Evolutionary conservation across 1,140 invertebrate genomes (phyloP).

Genomic region (Eubasilissa regina): DNA sequence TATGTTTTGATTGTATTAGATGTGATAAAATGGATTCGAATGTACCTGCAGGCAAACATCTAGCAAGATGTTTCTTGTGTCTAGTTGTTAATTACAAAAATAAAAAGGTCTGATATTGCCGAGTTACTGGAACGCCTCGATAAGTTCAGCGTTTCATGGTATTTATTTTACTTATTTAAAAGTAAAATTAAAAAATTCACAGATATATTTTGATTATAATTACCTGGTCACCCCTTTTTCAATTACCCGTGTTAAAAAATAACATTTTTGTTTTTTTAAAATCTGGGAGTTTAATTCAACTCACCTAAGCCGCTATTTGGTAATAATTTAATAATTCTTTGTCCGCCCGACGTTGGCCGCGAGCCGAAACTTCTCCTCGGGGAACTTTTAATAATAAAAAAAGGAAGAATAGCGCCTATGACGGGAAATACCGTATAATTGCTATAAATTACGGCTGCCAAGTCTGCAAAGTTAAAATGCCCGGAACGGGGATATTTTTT

Average conservation of each 20-base stretch:
- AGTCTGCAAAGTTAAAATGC: slow-evolving; percentile 52
- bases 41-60: no score
- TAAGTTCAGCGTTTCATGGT: no score
- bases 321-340: slow-evolving; percentile 3
- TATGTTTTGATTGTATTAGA: no score
- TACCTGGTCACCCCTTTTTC: not conserved
- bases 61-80: no score
- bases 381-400: slow-evolving; percentile 30
- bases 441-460: slow-evolving; percentile 53
- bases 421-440: slow-evolving; percentile 54
- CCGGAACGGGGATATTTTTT: slow-evolving; percentile 52
- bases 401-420: slow-evolving; percentile 25
- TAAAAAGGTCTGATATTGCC: no score
- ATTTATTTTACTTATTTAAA: no score
- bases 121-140: no score
- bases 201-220: not conserved
- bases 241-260: not conserved
- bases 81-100: no score
- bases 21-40: no score
- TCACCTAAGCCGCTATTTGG: not conserved
- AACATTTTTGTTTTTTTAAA: no score
- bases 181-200: no score
- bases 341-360: not conserved
- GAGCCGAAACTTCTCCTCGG: slow-evolving; percentile 8
- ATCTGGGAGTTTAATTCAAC: no score